Evolutionary conservation across 1,140 invertebrate species (phyloP).

Genomic region (Megathymus violae): DNA sequence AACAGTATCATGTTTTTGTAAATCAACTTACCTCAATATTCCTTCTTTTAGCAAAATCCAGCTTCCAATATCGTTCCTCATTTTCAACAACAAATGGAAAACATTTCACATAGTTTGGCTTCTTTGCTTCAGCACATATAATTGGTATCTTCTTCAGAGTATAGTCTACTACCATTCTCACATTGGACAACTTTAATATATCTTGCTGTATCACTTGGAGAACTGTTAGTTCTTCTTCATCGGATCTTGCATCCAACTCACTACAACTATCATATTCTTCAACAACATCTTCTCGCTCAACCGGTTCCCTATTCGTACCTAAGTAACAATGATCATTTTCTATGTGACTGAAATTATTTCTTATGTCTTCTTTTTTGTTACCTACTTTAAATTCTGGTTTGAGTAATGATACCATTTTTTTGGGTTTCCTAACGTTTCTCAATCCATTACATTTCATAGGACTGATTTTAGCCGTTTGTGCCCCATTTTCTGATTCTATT

Average conservation of each 20-base stretch:
- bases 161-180: constrained; percentile 61
- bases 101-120: constrained; percentile 52
- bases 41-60: constrained; percentile 74
- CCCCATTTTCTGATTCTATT: constrained; percentile 59
- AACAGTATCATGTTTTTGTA: not conserved
- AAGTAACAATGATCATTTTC: constrained; percentile 77
- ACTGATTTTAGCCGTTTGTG: constrained; percentile 62
- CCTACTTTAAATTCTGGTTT: constrained; percentile 58
- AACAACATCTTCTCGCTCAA: not conserved
- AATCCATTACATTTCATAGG: constrained; percentile 64
- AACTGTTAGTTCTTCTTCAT: constrained; percentile 41
- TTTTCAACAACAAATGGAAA: constrained; percentile 75
- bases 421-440: constrained; percentile 52
- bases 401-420: constrained; percentile 51
- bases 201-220: constrained; percentile 45
- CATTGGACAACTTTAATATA: constrained; percentile 49
- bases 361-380: constrained; percentile 38
- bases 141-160: constrained; percentile 70
- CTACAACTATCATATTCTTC: not conserved
- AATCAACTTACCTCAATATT: constrained; percentile 75
- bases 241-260: not conserved
- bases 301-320: constrained; percentile 28
- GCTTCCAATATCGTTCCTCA: constrained; percentile 69
- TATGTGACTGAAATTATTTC: constrained; percentile 53
- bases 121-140: constrained; percentile 52